Conservation (phyloP, 2,888 invertebrate genomes). For the Slavum lentiscoides region DNA sequence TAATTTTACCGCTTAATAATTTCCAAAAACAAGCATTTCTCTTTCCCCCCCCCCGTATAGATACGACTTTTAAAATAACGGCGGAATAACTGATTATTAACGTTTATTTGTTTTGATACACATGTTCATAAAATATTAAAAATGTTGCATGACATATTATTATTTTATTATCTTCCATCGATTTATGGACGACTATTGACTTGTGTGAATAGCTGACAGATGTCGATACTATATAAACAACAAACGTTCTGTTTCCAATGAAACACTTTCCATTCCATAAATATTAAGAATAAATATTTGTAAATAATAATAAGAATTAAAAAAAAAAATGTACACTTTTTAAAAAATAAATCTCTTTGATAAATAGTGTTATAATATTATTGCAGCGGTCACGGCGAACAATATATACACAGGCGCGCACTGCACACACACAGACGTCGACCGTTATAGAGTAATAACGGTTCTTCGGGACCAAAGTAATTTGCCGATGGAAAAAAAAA, state of each 20-base stretch:
- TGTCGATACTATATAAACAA: neutral
- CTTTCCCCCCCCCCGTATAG: no score
- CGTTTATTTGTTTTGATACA: no score
- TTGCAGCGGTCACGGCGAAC: neutral
- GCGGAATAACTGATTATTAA: no score
- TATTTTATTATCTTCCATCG: no score
- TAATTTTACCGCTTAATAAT: neutral
- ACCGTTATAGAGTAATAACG: slow-evolving; percentile 9
- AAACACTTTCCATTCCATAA: neutral
- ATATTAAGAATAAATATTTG: neutral
- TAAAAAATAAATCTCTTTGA: no score
- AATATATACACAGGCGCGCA: no score
- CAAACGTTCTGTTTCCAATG: neutral
- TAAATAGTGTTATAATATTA: neutral
- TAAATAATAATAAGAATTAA: neutral
- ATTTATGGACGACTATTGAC: no score
- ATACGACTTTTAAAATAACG: no score
- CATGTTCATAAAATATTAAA: no score
- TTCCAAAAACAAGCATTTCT: no score
- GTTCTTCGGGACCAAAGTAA: neutral
- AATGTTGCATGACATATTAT: no score
- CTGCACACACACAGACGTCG: neutral
- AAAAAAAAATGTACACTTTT: neutral
- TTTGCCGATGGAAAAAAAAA: slow-evolving; percentile 24
- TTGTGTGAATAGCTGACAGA: no score